Conservation (phyloP, 1,140 invertebrate species). For the Ylistrum balloti region DNA sequence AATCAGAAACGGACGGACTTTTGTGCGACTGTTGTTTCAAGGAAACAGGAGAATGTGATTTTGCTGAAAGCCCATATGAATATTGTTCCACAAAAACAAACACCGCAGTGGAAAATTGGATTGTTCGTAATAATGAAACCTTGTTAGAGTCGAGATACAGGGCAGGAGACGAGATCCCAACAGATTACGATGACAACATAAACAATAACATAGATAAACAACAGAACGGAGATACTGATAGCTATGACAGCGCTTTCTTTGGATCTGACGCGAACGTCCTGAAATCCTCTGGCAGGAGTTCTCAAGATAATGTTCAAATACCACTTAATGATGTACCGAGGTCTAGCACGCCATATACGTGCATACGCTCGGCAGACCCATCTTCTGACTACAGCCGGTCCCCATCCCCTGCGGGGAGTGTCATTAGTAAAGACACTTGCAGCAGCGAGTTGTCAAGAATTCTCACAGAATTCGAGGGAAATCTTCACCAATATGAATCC, state of each 20-base stretch:
- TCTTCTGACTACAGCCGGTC: neutral
- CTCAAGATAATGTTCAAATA: neutral
- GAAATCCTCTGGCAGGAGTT: neutral
- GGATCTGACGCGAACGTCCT: neutral
- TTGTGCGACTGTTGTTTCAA: constrained; percentile 14
- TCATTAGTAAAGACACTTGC: neutral
- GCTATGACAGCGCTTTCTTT: neutral
- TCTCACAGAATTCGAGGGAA: neutral
- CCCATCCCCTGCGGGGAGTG: neutral
- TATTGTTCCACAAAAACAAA: neutral
- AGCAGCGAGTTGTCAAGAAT: neutral
- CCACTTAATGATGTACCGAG: neutral
- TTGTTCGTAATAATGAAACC: neutral
- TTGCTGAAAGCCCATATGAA: neutral
- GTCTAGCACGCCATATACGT: neutral
- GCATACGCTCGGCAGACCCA: neutral
- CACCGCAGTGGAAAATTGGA: neutral
- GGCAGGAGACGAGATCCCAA: neutral
- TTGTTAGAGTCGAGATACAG: neutral
- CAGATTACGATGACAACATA: neutral
- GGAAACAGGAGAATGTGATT: constrained; percentile 10
- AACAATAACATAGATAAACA: neutral
- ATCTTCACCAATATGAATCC: neutral
- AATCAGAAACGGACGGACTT: neutral
- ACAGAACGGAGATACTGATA: neutral